Conservation (phyloP, 2,888 invertebrate species). For the Diarsia brunnea region DNA sequence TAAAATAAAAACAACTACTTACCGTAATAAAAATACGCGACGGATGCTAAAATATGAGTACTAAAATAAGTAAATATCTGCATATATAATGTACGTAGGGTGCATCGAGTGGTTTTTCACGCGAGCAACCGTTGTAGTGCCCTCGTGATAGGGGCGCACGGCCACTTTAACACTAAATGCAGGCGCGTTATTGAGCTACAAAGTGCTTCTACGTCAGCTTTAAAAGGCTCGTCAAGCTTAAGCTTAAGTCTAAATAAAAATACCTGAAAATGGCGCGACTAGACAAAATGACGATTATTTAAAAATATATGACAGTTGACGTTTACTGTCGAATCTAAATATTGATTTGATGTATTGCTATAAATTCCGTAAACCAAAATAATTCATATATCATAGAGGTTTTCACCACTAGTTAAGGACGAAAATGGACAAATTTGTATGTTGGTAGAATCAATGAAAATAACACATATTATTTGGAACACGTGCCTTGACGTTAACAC, state of each 20-base stretch:
- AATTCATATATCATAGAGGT: background rate
- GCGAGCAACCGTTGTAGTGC: conserved; percentile 65
- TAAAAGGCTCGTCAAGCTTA: conserved; percentile 76
- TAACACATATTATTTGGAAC: conserved; percentile 42
- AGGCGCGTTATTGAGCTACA: conserved; percentile 77
- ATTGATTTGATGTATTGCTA: background rate
- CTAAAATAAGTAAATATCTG: conserved; percentile 23
- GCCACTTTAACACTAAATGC: conserved; percentile 76
- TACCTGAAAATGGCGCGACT: conserved; percentile 40
- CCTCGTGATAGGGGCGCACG: conserved; percentile 66
- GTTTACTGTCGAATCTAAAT: background rate
- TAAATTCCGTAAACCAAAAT: background rate
- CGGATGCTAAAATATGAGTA: conserved; percentile 15
- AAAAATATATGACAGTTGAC: background rate
- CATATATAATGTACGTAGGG: conserved; percentile 32
- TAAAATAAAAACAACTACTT: background rate
- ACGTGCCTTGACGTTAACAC: conserved; percentile 53
- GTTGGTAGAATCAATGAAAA: conserved; percentile 31
- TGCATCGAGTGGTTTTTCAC: conserved; percentile 66
- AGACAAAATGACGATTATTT: conserved; percentile 12
- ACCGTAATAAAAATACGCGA: background rate
- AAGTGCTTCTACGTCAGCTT: conserved; percentile 78
- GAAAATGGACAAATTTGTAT: conserved; percentile 2
- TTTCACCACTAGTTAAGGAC: background rate
- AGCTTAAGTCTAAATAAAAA: conserved; percentile 66